These are phyloP conservation scores for Drosophila chauvacae DNA, from an alignment of 1,140 invertebrate genomes.

Conservation along the genomic window DNA sequence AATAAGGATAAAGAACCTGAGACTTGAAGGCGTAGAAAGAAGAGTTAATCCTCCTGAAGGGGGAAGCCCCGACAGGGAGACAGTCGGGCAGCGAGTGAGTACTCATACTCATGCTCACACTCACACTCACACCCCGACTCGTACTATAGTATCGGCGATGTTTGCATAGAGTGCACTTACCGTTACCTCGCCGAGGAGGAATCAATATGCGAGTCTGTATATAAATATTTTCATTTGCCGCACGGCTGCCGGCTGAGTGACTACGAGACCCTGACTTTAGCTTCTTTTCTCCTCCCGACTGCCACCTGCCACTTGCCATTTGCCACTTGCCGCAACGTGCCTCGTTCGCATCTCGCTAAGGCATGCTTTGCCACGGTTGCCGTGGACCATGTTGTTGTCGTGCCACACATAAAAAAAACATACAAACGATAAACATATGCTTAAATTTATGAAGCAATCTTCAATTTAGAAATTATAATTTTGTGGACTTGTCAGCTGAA, in stretches of 20 bases:
- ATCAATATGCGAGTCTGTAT: slow-evolving; percentile 47
- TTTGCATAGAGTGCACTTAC: slow-evolving; percentile 63
- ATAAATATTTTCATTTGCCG: slow-evolving; percentile 63
- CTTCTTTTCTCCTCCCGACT: neutral
- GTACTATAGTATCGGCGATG: slow-evolving; percentile 9
- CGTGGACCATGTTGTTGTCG: neutral
- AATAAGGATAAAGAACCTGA: slow-evolving; percentile 5
- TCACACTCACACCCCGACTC: neutral
- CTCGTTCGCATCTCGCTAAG: slow-evolving; percentile 53
- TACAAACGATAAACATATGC: neutral
- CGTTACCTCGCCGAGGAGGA: slow-evolving; percentile 46
- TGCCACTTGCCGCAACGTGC: slow-evolving; percentile 60
- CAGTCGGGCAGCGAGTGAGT: slow-evolving; percentile 15
- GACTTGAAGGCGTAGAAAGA: neutral
- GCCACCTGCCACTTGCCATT: slow-evolving; percentile 1
- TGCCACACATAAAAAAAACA: slow-evolving; percentile 16
- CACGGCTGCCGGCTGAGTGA: slow-evolving; percentile 62
- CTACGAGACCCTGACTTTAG: slow-evolving; percentile 18
- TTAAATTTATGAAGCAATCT: too few relatives aligned
- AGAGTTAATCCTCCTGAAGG: neutral
- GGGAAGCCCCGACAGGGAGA: neutral
- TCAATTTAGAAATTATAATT: neutral
- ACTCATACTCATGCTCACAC: neutral
- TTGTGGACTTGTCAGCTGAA: neutral
- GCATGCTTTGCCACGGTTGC: neutral